phyloP scores from a whole-genome alignment of 2,797 vertebrate genomes.

The Melopsittacus undulatus region DNA sequence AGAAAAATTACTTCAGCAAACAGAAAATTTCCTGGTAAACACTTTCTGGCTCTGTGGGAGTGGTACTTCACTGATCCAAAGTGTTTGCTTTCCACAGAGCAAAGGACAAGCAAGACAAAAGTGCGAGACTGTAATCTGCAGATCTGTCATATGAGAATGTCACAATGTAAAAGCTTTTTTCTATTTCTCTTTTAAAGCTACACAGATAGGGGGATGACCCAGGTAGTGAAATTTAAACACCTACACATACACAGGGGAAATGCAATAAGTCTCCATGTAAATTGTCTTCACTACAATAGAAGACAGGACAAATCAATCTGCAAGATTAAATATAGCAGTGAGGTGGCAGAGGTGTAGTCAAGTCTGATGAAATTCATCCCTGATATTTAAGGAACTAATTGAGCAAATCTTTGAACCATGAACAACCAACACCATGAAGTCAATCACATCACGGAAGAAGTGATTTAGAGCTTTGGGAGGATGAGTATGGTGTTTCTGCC shows the following conservation, averaged over 20 bases:
- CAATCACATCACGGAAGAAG: neutral
- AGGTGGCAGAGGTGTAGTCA: neutral
- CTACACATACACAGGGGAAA: neutral
- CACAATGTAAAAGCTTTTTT: neutral
- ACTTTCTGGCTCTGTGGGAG: neutral
- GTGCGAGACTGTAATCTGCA: neutral
- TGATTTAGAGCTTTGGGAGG: neutral
- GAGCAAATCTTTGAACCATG: neutral
- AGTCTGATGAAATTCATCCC: neutral
- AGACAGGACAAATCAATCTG: neutral
- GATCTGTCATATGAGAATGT: neutral
- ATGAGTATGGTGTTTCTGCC: neutral
- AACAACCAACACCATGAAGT: neutral
- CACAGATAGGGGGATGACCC: neutral
- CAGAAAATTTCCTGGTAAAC: conserved; percentile 35
- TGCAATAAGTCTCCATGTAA: neutral
- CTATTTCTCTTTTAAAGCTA: neutral
- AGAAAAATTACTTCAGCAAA: conserved; percentile 22
- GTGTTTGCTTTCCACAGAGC: conserved; percentile 11
- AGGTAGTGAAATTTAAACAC: neutral
- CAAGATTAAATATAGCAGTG: neutral
- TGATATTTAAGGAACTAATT: neutral
- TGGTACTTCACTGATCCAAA: neutral
- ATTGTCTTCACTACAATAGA: neutral
- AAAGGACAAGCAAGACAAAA: neutral